These are phyloP conservation scores for Dioctria rufipes DNA, from an alignment of 2,888 invertebrate genomes.

Conservation along the genomic window DNA sequence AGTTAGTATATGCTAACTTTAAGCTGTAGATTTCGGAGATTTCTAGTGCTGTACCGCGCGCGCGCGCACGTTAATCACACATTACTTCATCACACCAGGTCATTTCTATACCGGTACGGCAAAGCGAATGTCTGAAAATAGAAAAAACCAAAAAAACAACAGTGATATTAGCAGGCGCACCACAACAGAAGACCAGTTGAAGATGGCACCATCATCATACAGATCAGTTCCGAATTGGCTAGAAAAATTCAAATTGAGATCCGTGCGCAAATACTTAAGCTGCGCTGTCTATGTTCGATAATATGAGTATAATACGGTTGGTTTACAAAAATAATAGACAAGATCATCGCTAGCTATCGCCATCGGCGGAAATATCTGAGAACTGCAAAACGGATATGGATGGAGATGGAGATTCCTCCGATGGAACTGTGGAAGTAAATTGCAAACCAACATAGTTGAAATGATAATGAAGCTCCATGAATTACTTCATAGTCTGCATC, in stretches of 20 bases:
- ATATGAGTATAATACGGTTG: neutral
- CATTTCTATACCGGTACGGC: neutral
- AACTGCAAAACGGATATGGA: slow-evolving; percentile 2
- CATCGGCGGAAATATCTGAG: neutral
- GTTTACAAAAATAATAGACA: neutral
- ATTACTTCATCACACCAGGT: neutral
- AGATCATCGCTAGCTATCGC: neutral
- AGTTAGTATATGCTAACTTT: neutral
- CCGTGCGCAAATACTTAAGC: slow-evolving; percentile 19
- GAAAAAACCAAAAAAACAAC: slow-evolving; percentile 13
- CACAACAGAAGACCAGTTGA: neutral
- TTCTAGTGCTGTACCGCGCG: too few relatives aligned
- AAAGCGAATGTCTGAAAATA: neutral
- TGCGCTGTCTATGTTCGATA: neutral
- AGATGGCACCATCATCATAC: neutral
- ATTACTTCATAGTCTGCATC: neutral
- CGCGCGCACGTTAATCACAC: neutral
- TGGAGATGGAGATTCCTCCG: slow-evolving; percentile 2
- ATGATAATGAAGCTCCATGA: neutral
- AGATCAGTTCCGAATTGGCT: neutral
- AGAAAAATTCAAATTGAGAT: slow-evolving; percentile 5
- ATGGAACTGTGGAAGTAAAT: slow-evolving; percentile 2
- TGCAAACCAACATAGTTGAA: neutral
- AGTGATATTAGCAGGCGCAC: slow-evolving; percentile 1
- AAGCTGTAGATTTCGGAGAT: slow-evolving; percentile 7